A percentile compares a stretch with the other conserved stretches of the same genome.
Conservation (phyloP, 2,888 invertebrate species). For the Hyposoter didymator region DNA sequence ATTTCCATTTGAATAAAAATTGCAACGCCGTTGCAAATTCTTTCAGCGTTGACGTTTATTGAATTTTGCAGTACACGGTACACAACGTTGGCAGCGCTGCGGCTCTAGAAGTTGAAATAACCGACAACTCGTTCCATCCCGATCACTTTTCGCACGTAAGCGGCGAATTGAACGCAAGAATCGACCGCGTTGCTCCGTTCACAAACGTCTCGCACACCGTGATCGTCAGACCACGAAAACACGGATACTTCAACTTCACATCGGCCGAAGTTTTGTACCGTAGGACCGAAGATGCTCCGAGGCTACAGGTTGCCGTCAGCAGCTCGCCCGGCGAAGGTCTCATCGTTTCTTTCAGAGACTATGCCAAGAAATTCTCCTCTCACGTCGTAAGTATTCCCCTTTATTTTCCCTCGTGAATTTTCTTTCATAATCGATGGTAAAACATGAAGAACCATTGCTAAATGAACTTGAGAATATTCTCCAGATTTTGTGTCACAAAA, state of each 20-base stretch:
- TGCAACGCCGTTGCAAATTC: too few species aligned
- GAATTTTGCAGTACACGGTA: conserved; percentile 89
- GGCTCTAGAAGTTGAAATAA: conserved; percentile 94
- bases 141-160: conserved; percentile 96
- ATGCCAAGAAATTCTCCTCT: conserved; percentile 98
- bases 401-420: background rate
- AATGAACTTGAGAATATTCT: background rate
- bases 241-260: conserved; percentile 98
- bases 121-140: conserved; percentile 96
- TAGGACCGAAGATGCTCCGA: conserved; percentile 92
- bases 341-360: conserved; percentile 96
- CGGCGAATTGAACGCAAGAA: conserved; percentile 92
- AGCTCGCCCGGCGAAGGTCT: conserved; percentile 98
- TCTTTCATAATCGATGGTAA: background rate
- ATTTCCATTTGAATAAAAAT: too few species aligned
- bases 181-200: conserved; percentile 96
- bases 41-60: background rate
- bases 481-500: background rate
- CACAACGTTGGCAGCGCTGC: conserved; percentile 97
- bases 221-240: conserved; percentile 94
- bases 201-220: conserved; percentile 97
- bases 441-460: background rate
- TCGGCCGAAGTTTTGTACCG: conserved; percentile 97
- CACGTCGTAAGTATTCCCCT: conserved; percentile 89
- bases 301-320: conserved; percentile 86